A percentile compares a stretch with the other conserved stretches of the same genome.
Conservation (phyloP, 2,888 invertebrate species). For the Cistogaster globosa region DNA sequence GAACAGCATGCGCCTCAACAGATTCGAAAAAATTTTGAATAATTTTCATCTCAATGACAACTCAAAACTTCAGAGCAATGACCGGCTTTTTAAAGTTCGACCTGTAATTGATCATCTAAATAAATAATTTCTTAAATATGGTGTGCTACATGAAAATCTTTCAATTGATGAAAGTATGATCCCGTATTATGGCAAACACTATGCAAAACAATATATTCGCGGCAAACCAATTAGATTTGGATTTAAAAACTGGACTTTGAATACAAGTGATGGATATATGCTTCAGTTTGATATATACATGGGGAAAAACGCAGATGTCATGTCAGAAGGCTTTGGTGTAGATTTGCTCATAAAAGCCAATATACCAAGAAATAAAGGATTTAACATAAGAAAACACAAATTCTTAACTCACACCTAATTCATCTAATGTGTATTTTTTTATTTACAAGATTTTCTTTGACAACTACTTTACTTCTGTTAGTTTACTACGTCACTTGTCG, state of each 20-base stretch:
- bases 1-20: too few relatives aligned
- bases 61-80: too few relatives aligned
- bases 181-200: too few relatives aligned
- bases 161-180: too few relatives aligned
- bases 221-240: background rate
- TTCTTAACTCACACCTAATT: background rate
- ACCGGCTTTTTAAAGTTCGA: too few relatives aligned
- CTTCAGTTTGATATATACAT: slow-evolving; percentile 13
- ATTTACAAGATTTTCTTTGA: slow-evolving; percentile 15
- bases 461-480: slow-evolving; percentile 4
- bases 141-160: too few relatives aligned
- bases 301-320: slow-evolving; percentile 7
- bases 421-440: slow-evolving; percentile 3
- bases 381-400: background rate
- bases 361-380: slow-evolving; percentile 13
- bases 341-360: slow-evolving; percentile 4
- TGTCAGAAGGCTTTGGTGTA: slow-evolving; percentile 7
- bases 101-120: too few relatives aligned
- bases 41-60: too few relatives aligned
- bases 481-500: slow-evolving; percentile 3
- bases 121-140: too few relatives aligned
- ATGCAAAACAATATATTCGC: too few relatives aligned
- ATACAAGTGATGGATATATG: slow-evolving; percentile 9
- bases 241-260: background rate
- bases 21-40: too few relatives aligned